These are phyloP conservation scores for Tetrapedia diversipes DNA, from an alignment of 2,888 invertebrate genomes.

Conservation along the genomic window DNA sequence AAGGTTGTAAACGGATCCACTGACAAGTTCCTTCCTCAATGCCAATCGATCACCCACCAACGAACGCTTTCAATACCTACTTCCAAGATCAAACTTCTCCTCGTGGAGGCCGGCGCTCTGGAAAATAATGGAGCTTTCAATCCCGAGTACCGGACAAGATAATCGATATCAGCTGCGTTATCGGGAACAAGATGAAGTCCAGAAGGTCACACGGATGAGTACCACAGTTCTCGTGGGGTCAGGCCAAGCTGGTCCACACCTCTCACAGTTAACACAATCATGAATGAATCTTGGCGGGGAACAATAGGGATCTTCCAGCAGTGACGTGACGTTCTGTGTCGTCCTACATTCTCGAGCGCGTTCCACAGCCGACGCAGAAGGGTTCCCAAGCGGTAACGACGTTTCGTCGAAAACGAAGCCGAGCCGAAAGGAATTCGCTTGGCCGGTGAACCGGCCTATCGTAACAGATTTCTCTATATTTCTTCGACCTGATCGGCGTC, in stretches of 20 bases:
- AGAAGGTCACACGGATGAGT: constrained; percentile 37
- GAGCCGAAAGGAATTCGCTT: constrained; percentile 63
- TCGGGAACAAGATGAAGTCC: constrained; percentile 41
- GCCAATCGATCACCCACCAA: not conserved
- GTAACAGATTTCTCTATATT: constrained; percentile 75
- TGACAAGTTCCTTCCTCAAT: not conserved
- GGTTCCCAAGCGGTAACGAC: constrained; percentile 71
- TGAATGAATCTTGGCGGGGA: constrained; percentile 57
- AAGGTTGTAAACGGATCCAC: not conserved
- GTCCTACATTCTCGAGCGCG: constrained; percentile 66
- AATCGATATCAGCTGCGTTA: constrained; percentile 53
- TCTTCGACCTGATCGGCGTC: constrained; percentile 57
- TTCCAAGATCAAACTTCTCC: constrained; percentile 35
- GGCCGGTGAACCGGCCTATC: constrained; percentile 37
- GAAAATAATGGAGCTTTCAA: constrained; percentile 57
- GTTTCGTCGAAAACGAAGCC: constrained; percentile 72
- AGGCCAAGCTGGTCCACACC: constrained; percentile 36
- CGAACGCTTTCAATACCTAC: constrained; percentile 35
- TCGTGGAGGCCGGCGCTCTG: constrained; percentile 10
- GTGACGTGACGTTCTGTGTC: constrained; percentile 68
- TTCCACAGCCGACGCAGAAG: constrained; percentile 58
- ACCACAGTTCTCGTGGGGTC: constrained; percentile 50
- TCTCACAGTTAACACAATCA: constrained; percentile 67
- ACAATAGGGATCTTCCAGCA: constrained; percentile 66
- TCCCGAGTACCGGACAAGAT: constrained; percentile 40